Base-by-base conservation (phyloP, 2,113 vertebrate species). In the Rhynchomys soricoides region DNA sequence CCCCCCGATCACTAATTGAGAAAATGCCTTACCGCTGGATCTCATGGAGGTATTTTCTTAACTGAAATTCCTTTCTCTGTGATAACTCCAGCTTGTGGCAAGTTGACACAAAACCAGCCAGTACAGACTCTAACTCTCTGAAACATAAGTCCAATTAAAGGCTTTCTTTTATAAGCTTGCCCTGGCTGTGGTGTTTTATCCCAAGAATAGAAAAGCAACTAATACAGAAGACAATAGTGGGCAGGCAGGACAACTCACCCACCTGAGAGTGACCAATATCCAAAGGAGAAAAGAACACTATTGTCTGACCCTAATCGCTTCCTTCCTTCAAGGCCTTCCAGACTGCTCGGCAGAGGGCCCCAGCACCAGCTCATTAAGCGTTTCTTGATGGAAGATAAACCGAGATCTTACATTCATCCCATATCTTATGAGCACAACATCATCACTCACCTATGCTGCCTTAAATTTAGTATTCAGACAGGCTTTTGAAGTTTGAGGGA, bases 381-480 rank as follows among this genome's bases (percentile, higher is more conserved):
- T 88, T 74, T 74, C 86, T 37, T 55, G 43, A 77, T 31, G 74
- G 55, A 89, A 66, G 43, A 90, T 37, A 68, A 93, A 79, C 59
- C 45, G 73, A 90, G 64, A 89, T 81, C 68, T 68, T n/a, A 5
- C 10, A 21, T 21, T 1, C 55, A 66, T 29, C 62, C 94, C 70
- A 31, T 70, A 85, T 59, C 81, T 62, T 79, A 88, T 81, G 91
- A 77, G 64, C 79, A 85, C 34, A 48, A 16, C 83, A 55, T 26
- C 81, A 90, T 55, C 57, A 48, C 43, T 92, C 90, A 86, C 87
- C 21, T 31, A n/a, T 1, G 86, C 12, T 22, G 52, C 88, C 81
- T 95, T 86, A 93, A 78, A 91, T 75, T 68, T 93, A 74, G 74
- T 48, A 75, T 86, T 83, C 86, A 73, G 86, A 92, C 70, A 59